phyloP scores from a whole-genome alignment of 2,797 vertebrate species.

The Oryzias dopingdopingensis region DNA sequence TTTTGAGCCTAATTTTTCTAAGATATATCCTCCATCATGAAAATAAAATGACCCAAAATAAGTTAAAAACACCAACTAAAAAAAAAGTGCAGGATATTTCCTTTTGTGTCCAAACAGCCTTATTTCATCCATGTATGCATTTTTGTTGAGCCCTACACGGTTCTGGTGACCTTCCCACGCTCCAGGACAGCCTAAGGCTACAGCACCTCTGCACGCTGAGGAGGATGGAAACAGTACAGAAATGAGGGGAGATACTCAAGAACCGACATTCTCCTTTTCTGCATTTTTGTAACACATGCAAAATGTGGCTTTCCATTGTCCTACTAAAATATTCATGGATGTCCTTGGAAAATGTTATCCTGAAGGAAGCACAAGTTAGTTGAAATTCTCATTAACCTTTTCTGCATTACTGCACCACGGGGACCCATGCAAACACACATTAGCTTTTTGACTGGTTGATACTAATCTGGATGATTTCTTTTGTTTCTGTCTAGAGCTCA shows the following conservation, averaged over 20 bases:
- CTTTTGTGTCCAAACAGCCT: too few species aligned
- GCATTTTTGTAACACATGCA: background rate
- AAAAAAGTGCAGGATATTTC: too few species aligned
- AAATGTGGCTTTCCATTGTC: background rate
- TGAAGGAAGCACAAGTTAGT: background rate
- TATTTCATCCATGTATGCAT: too few species aligned
- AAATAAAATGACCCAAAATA: too few species aligned
- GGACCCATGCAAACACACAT: background rate
- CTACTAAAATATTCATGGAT: background rate
- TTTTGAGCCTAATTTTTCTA: too few species aligned
- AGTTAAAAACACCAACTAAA: too few species aligned
- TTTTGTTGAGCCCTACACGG: too few species aligned
- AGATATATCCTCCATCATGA: too few species aligned
- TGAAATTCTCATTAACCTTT: background rate
- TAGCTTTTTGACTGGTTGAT: background rate
- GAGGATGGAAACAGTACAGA: background rate
- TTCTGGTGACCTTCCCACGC: too few species aligned
- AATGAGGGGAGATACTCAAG: background rate
- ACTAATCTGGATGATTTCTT: background rate
- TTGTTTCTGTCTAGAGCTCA: background rate
- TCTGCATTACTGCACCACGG: background rate
- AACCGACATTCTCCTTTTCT: background rate
- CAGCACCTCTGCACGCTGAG: too few species aligned
- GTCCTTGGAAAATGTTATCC: background rate
- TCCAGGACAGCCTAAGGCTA: too few species aligned